A percentile compares a stretch with the other conserved stretches of the same genome.
These are phyloP conservation scores for Callospermophilus lateralis DNA, from an alignment of 2,113 vertebrate species.

Conservation along the genomic window DNA sequence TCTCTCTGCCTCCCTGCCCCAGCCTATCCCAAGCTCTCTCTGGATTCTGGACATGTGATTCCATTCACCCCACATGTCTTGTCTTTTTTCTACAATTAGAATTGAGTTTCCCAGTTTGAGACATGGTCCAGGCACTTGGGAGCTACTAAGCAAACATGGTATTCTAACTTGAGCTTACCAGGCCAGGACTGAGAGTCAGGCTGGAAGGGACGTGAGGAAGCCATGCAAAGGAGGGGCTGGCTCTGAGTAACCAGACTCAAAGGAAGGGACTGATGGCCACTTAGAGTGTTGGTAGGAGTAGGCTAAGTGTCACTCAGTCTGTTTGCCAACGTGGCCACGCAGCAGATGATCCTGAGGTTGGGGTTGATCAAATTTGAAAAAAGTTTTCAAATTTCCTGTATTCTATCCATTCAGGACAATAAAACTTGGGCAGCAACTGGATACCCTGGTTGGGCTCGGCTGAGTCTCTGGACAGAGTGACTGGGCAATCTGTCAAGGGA, in stretches of 20 bases:
- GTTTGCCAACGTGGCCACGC: neutral
- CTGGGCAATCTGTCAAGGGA: neutral
- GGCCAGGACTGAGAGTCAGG: neutral
- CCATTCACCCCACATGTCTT: too few relatives aligned
- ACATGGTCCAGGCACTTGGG: too few relatives aligned
- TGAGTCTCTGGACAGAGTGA: neutral
- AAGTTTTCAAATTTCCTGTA: neutral
- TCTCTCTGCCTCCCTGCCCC: neutral
- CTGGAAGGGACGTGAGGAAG: neutral
- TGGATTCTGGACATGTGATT: too few relatives aligned
- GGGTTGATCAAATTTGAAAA: neutral
- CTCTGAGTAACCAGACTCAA: neutral
- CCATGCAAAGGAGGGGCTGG: fast-evolving
- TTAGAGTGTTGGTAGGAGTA: neutral
- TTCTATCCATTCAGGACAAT: neutral
- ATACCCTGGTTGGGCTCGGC: fast-evolving
- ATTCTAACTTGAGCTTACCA: too few relatives aligned
- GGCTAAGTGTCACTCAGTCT: neutral
- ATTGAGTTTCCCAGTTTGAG: neutral
- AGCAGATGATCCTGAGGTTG: neutral
- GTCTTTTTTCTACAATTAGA: neutral
- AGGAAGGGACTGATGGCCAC: neutral
- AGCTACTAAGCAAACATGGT: neutral
- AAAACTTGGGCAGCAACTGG: neutral
- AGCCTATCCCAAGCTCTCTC: neutral